Percentiles rank a stretch among this genome's conserved stretches.
These are phyloP conservation scores for Tachycineta bicolor DNA, from an alignment of 2,113 vertebrate species.

Conservation along the genomic window DNA sequence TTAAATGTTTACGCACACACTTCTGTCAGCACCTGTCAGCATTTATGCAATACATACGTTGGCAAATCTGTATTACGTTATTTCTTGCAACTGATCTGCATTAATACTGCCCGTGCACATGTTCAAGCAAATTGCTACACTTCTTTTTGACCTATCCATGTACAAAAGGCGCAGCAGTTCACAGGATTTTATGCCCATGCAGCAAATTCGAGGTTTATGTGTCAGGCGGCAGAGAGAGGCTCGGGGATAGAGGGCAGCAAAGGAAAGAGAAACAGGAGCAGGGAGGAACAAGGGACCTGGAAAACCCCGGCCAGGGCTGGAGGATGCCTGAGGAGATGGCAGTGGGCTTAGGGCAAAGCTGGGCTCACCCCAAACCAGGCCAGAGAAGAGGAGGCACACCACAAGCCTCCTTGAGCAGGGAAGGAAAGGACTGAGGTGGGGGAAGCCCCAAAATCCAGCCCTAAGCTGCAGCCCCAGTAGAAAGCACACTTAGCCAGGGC, in stretches of 20 bases:
- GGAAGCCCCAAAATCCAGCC: not conserved
- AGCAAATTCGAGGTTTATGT: not conserved
- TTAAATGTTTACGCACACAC: constrained; percentile 68
- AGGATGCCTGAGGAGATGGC: not conserved
- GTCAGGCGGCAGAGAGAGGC: not conserved
- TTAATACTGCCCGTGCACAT: constrained; percentile 59
- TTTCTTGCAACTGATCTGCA: constrained; percentile 67
- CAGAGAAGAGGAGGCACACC: not conserved
- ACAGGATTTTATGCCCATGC: constrained; percentile 60
- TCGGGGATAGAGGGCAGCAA: constrained; percentile 59
- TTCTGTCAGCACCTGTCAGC: constrained; percentile 72
- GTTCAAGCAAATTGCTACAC: constrained; percentile 68
- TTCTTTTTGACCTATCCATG: constrained; percentile 59
- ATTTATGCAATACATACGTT: constrained; percentile 70
- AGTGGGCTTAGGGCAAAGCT: not conserved
- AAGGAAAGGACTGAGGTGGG: not conserved
- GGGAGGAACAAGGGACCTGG: not conserved
- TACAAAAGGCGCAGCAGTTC: constrained; percentile 62
- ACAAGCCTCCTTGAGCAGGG: not conserved
- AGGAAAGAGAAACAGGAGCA: constrained; percentile 59
- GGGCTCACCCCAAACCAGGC: not conserved
- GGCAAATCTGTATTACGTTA: constrained; percentile 70
- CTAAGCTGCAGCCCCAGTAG: not conserved
- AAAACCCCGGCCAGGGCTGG: not conserved
- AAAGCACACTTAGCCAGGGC: not conserved